Evolutionary conservation across 2,888 invertebrate species (phyloP), one percentile per base, ranked within the genome.

Genomic region (Luperina nickerlii): DNA sequence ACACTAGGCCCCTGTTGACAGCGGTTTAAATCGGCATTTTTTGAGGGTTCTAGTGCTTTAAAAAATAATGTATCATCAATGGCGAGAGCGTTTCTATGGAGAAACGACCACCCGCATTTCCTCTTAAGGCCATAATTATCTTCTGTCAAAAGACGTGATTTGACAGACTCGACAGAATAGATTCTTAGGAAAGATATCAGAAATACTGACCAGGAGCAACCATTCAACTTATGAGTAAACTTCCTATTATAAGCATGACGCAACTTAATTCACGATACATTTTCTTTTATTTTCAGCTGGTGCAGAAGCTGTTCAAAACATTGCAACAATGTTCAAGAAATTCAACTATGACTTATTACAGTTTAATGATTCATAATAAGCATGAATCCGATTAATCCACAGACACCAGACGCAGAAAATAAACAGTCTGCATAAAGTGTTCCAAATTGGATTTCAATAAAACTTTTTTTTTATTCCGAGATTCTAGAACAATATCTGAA

Each of bases 221-320:
- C n/a, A 63, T 63, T 54, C 18, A 57, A 27, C 51, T 54, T 54
- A 76, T 81, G 68, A 80, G 24, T 76, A 38, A 54, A 69, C 57
- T 63, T 63, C 24, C 63, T 81, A 81, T 63, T 63, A 48, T 62
- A 27, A 68, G 38, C 48, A 81, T 81, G 82, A 81, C 76, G 76
- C 68, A 2, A 81, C 5, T 81, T 24, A 24, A 80, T 69, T 48
- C 48, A 38, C 2, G 38, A 57, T 48, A 24, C 27, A 42, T 66
- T 63, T 38, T 81, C 42, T 80, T 80, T 73, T 79, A 60, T 81
- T 80, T 75, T 57, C 27, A 69, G 38, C 18, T 38, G 8, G 62
- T 5, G 24, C n/a, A 38, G 32, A 81, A 77, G 27, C 62, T 38
- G 38, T 78, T 66, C 38, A 32, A 6, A 66, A 48, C 24, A 20